Evolutionary conservation across 1,140 invertebrate species (phyloP).

Genomic region (Physella acuta): DNA sequence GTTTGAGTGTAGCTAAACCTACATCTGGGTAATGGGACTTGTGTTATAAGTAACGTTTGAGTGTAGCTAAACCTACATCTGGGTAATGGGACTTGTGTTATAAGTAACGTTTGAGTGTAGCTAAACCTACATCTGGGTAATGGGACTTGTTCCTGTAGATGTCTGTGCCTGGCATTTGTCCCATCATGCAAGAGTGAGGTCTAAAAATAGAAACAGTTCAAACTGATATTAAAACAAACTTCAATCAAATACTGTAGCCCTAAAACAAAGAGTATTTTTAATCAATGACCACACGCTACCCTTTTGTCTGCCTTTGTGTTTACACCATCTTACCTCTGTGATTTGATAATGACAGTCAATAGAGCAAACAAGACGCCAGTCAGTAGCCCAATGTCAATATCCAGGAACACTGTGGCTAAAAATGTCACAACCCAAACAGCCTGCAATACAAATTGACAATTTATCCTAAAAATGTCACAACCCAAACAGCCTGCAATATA

Average conservation of each 20-base stretch:
- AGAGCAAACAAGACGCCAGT: slow-evolving; percentile 34
- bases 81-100: too few species aligned
- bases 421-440: slow-evolving; percentile 31
- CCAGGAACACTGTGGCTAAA: slow-evolving; percentile 29
- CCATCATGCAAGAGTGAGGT: slow-evolving; percentile 53
- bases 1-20: too few species aligned
- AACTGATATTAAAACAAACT: too few species aligned
- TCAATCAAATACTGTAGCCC: too few species aligned
- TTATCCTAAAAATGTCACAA: slow-evolving; percentile 30
- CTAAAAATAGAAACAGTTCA: too few species aligned
- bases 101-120: too few species aligned
- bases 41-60: too few species aligned
- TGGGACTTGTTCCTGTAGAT: slow-evolving; percentile 55
- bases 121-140: slow-evolving; percentile 51
- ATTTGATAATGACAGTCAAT: slow-evolving; percentile 29
- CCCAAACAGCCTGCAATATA: slow-evolving; percentile 25
- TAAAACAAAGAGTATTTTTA: too few species aligned
- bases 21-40: too few species aligned
- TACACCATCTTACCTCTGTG: slow-evolving; percentile 35
- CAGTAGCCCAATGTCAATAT: slow-evolving; percentile 32
- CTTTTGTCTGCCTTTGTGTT: too few species aligned
- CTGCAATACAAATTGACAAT: slow-evolving; percentile 7
- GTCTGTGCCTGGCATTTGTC: slow-evolving; percentile 56
- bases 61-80: too few species aligned
- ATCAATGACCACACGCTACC: too few species aligned